Conservation (phyloP, 2,113 vertebrate genomes). For the Piprites chloris region DNA sequence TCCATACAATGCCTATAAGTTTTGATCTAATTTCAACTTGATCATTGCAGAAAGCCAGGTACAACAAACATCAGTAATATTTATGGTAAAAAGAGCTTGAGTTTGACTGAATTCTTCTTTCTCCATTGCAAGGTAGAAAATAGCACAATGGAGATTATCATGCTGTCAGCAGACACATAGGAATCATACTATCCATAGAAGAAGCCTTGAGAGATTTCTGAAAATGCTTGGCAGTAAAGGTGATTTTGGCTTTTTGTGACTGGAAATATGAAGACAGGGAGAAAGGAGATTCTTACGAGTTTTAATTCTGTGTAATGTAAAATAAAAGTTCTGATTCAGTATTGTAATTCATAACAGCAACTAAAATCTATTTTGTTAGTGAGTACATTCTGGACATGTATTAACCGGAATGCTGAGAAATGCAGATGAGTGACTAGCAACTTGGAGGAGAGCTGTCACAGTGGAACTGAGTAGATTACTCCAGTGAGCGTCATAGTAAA, state of each 20-base stretch:
- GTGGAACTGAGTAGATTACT: not conserved
- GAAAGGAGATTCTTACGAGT: not conserved
- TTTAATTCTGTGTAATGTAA: not conserved
- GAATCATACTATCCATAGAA: not conserved
- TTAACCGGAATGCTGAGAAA: not conserved
- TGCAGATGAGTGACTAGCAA: rapidly evolving
- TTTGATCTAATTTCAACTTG: not conserved
- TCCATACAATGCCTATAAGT: not conserved
- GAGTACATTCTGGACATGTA: not conserved
- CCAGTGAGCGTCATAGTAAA: not conserved
- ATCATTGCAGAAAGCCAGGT: not conserved
- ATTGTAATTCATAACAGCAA: not conserved
- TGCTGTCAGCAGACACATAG: not conserved
- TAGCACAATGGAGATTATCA: not conserved
- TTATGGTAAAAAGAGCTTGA: not conserved
- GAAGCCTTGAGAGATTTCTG: not conserved
- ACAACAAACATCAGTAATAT: not conserved
- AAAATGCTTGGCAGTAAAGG: not conserved
- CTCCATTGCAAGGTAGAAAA: not conserved
- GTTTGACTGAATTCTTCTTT: not conserved
- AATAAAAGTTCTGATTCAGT: not conserved
- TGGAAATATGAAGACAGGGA: not conserved
- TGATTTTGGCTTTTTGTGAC: not conserved
- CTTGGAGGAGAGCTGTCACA: not conserved
- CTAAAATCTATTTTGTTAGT: not conserved